Evolutionary conservation across 2,797 vertebrate species (phyloP).

Genomic region (Tarsius wallacei): DNA sequence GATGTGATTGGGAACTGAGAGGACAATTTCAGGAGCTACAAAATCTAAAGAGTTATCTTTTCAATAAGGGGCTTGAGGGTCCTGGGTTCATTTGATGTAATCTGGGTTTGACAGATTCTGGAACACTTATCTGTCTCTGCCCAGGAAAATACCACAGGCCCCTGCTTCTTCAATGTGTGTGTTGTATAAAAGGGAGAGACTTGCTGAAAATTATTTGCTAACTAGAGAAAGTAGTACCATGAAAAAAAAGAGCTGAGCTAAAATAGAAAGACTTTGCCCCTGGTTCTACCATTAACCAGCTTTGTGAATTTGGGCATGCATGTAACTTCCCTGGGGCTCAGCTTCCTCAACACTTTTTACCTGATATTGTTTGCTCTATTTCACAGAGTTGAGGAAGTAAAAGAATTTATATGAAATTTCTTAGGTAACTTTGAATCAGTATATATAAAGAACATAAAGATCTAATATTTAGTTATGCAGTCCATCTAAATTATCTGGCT

Average conservation of each 20-base stretch:
- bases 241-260: neutral
- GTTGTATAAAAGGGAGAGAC: neutral
- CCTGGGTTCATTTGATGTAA: neutral
- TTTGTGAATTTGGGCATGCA: neutral
- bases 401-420: slow-evolving; percentile 15
- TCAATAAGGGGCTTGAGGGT: neutral
- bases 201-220: neutral
- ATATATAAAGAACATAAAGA: slow-evolving; percentile 38
- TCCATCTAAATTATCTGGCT: neutral
- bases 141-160: neutral
- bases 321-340: neutral
- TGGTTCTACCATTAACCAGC: neutral
- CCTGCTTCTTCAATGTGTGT: neutral
- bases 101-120: neutral
- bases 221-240: neutral
- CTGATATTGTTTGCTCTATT: neutral
- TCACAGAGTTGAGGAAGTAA: neutral
- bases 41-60: neutral
- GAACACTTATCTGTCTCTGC: neutral
- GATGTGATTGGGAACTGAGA: no score
- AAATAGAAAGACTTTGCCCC: neutral
- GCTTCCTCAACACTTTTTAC: neutral
- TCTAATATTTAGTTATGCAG: neutral
- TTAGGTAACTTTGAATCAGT: neutral
- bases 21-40: no score